phyloP scores from a whole-genome alignment of 2,888 invertebrate genomes.

The Agriopis marginaria region DNA sequence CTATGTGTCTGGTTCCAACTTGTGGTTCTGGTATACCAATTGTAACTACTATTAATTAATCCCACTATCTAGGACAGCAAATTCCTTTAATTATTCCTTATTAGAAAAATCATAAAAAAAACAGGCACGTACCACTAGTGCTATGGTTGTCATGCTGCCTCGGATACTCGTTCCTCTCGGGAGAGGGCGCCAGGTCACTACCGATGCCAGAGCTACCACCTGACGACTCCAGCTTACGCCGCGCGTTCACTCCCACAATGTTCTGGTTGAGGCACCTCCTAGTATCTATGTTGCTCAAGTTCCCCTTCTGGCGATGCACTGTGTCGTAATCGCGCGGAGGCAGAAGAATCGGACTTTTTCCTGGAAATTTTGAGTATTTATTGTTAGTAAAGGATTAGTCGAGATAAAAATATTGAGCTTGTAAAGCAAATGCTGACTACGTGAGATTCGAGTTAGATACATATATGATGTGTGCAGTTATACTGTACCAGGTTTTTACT shows the following conservation, averaged over 20 bases:
- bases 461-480: slow-evolving; percentile 8
- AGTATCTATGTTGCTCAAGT: slow-evolving; percentile 79
- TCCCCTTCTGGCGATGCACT: slow-evolving; percentile 89
- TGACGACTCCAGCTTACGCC: slow-evolving; percentile 87
- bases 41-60: no score
- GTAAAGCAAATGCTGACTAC: slow-evolving; percentile 31
- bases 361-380: slow-evolving; percentile 57
- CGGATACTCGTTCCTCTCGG: slow-evolving; percentile 86
- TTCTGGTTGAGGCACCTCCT: slow-evolving; percentile 90
- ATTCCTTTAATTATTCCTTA: no score
- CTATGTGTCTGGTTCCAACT: no score
- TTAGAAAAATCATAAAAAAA: not conserved
- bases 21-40: no score
- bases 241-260: slow-evolving; percentile 84
- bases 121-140: slow-evolving; percentile 86
- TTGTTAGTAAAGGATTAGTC: slow-evolving; percentile 18
- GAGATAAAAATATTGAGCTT: slow-evolving; percentile 9
- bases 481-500: slow-evolving; percentile 8
- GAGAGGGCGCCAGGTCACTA: slow-evolving; percentile 95
- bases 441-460: slow-evolving; percentile 12
- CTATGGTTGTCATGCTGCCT: slow-evolving; percentile 87
- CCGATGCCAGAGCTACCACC: slow-evolving; percentile 96
- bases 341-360: slow-evolving; percentile 91
- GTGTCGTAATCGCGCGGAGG: slow-evolving; percentile 98
- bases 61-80: no score